Conservation (phyloP, 2,888 invertebrate genomes). For the Clitarchus hookeri region DNA sequence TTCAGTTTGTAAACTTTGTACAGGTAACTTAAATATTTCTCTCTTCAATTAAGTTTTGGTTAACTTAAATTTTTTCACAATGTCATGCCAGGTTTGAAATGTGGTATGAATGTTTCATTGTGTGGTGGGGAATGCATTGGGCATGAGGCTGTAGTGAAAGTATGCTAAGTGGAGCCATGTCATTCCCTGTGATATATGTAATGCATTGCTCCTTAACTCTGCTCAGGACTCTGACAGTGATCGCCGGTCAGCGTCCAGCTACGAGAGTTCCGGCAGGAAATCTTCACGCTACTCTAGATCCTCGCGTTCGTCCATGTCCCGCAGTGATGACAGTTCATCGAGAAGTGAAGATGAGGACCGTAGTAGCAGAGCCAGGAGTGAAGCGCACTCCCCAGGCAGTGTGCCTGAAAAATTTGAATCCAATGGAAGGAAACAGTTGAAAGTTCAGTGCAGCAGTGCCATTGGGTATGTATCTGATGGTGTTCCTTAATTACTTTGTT, state of each 20-base stretch:
- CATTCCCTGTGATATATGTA: slow-evolving; percentile 7
- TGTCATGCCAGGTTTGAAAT: background rate
- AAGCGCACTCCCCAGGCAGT: background rate
- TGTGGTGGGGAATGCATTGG: background rate
- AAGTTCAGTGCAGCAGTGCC: background rate
- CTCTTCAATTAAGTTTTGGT: too few relatives aligned
- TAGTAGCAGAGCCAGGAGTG: background rate
- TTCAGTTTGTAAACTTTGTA: too few relatives aligned
- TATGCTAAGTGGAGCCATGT: background rate
- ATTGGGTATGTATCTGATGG: background rate
- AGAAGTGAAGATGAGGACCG: slow-evolving; percentile 2
- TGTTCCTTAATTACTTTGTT: background rate
- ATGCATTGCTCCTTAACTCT: background rate
- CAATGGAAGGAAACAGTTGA: background rate
- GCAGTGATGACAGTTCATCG: background rate
- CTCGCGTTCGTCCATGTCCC: background rate
- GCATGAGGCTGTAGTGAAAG: background rate
- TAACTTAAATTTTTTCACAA: background rate
- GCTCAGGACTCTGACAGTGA: slow-evolving; percentile 7
- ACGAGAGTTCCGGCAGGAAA: background rate
- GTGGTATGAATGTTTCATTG: background rate
- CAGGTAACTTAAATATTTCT: too few relatives aligned
- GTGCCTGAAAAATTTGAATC: background rate
- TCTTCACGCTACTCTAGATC: background rate
- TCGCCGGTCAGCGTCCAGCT: background rate